Conservation (phyloP, 2,113 vertebrate species). For the Hypanus sabinus region DNA sequence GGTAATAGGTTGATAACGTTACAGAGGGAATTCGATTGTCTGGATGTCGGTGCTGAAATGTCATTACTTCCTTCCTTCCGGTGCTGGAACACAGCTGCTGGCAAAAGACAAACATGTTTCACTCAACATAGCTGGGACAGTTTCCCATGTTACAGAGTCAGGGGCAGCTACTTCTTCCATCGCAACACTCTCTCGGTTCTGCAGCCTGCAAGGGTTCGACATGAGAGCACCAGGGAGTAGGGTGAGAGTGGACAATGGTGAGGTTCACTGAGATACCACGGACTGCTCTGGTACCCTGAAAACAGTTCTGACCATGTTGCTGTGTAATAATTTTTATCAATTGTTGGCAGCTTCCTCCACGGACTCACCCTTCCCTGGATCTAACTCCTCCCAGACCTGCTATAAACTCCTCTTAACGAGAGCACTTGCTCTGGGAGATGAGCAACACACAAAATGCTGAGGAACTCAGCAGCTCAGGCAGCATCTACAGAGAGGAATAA, state of each 20-base stretch:
- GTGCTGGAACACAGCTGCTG: background rate
- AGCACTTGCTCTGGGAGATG: too few species aligned
- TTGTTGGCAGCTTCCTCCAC: background rate
- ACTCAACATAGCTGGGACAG: background rate
- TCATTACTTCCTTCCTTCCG: background rate
- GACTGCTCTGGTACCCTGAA: too few species aligned
- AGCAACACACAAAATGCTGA: too few species aligned
- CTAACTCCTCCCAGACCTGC: background rate
- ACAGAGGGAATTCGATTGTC: slow-evolving; percentile 61
- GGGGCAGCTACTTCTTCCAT: background rate
- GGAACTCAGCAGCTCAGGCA: too few species aligned
- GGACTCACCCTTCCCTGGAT: background rate
- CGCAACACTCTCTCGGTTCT: background rate
- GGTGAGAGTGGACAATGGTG: too few species aligned
- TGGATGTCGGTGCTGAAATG: too few species aligned
- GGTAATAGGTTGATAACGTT: slow-evolving; percentile 74
- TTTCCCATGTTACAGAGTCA: background rate
- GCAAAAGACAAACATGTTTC: background rate
- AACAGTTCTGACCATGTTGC: too few species aligned
- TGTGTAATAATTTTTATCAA: too few species aligned
- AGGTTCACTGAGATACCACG: too few species aligned
- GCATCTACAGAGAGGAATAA: too few species aligned
- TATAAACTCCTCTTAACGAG: too few species aligned
- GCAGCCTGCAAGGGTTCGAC: background rate
- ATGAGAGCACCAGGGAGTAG: background rate